A percentile compares a stretch with the other conserved stretches of the same genome.
These are phyloP conservation scores for Thamnophis elegans DNA, from an alignment of 2,797 vertebrate genomes.

Conservation along the genomic window DNA sequence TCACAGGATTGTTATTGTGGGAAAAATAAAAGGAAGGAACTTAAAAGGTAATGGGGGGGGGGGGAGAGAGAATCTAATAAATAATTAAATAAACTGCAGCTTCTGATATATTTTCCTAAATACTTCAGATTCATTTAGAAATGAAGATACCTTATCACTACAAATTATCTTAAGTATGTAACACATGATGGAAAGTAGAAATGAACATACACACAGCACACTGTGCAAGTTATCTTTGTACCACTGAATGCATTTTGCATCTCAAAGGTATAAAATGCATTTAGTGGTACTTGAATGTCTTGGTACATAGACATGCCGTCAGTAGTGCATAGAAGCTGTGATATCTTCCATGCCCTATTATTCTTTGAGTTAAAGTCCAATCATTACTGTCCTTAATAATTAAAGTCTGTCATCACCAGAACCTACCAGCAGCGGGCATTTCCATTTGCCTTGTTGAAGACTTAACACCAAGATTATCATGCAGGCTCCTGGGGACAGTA, in stretches of 20 bases:
- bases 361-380: not conserved
- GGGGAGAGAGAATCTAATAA: not conserved
- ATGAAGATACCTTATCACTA: not conserved
- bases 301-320: not conserved
- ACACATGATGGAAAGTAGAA: not conserved
- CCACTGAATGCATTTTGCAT: not conserved
- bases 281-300: not conserved
- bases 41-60: not conserved
- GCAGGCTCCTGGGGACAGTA: not conserved
- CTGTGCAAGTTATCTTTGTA: not conserved
- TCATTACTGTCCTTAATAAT: not conserved
- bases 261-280: not conserved
- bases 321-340: not conserved
- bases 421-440: not conserved
- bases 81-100: not conserved
- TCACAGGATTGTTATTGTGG: not conserved
- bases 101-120: not conserved
- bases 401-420: not conserved
- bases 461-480: not conserved
- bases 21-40: not conserved
- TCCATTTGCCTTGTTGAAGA: not conserved
- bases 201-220: not conserved
- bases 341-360: not conserved
- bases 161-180: not conserved
- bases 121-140: not conserved